Conservation (phyloP, 2,113 vertebrate species). For the Drymodes brunneopygia region DNA sequence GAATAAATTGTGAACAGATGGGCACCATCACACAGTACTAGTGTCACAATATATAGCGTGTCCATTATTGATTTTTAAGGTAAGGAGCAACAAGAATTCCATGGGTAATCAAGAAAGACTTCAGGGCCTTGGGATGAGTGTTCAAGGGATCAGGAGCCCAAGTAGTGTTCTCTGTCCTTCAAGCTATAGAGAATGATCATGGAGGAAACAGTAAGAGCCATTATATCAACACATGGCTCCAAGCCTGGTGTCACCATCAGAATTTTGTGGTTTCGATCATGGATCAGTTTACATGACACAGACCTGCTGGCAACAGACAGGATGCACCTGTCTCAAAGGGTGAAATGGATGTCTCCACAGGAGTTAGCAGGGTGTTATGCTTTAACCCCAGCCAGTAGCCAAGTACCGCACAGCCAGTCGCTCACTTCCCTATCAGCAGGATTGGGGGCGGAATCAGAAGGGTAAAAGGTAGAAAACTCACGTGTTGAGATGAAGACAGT, state of each 20-base stretch:
- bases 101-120: neutral
- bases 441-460: rapidly evolving
- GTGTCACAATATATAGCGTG: neutral
- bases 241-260: neutral
- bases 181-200: neutral
- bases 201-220: neutral
- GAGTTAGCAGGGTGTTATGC: rapidly evolving
- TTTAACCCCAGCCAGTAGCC: neutral
- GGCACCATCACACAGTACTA: neutral
- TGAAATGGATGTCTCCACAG: neutral
- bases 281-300: neutral
- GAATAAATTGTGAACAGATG: neutral
- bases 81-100: neutral
- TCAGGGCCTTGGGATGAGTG: neutral
- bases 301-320: neutral
- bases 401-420: neutral
- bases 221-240: neutral
- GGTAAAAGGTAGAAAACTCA: neutral
- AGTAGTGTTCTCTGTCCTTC: neutral
- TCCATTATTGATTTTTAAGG: neutral
- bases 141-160: neutral
- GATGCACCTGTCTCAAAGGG: rapidly evolving
- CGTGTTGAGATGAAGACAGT: neutral
- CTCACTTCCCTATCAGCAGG: neutral
- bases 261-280: rapidly evolving